Percentiles rank a stretch among this genome's conserved stretches.
Evolutionary conservation across 1,140 invertebrate species (phyloP).

Genomic region (Cotesia glomerata): DNA sequence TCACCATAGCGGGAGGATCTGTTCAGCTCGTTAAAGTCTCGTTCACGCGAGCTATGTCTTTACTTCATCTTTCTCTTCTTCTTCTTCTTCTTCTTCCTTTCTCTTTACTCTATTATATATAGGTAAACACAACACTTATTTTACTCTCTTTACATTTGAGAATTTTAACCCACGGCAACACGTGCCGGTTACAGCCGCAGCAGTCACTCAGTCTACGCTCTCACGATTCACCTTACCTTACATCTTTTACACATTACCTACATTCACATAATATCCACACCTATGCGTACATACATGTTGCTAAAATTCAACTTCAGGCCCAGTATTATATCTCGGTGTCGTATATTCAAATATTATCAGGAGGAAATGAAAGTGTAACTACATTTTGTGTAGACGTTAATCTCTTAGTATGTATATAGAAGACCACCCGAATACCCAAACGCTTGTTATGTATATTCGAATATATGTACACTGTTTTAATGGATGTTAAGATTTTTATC

Average conservation of each 20-base stretch:
- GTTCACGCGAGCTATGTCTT: not conserved
- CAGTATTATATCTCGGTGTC: no score
- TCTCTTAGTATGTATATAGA: not conserved
- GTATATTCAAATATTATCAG: conserved; percentile 8
- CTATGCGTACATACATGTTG: no score
- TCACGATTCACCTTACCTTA: conserved; percentile 12
- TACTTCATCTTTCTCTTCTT: not conserved
- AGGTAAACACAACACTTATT: not conserved
- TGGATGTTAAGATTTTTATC: conserved; percentile 17
- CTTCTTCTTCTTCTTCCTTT: not conserved
- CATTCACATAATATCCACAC: not conserved
- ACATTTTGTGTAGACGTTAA: not conserved
- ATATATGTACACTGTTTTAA: conserved; percentile 1
- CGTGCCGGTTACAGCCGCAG: conserved; percentile 28
- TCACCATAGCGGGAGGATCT: not conserved
- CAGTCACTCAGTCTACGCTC: not conserved
- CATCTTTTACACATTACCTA: not conserved
- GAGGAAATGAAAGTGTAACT: conserved; percentile 15
- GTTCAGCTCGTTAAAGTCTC: conserved; percentile 7
- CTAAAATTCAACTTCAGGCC: not conserved
- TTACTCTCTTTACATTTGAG: not conserved
- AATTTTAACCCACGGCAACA: conserved; percentile 29
- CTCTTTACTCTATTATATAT: no score
- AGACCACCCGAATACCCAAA: conserved; percentile 5
- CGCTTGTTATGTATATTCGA: not conserved